These are phyloP conservation scores for Porphyrio hochstetteri DNA, from an alignment of 2,113 vertebrate species.

Conservation along the genomic window DNA sequence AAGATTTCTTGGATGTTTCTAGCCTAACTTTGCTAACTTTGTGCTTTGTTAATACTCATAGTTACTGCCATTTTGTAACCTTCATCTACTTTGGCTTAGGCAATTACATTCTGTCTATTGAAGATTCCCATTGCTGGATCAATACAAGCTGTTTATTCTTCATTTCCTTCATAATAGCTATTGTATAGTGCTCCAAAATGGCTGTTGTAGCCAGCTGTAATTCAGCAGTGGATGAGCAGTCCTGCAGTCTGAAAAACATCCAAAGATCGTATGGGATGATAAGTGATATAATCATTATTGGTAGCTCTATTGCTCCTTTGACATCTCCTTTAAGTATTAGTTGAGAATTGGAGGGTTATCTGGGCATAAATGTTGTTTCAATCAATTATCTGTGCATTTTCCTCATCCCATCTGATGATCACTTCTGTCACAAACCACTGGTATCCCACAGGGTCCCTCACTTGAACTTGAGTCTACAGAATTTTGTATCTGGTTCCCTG, in stretches of 20 bases:
- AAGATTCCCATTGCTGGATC: slow-evolving; percentile 21
- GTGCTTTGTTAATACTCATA: not conserved
- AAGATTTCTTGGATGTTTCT: not conserved
- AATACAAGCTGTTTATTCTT: slow-evolving; percentile 57
- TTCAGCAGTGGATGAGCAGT: not conserved
- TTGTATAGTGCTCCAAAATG: slow-evolving; percentile 3
- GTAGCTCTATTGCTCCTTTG: slow-evolving; percentile 41
- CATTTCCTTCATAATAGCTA: slow-evolving; percentile 37
- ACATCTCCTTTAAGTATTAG: slow-evolving; percentile 23
- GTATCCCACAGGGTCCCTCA: not conserved
- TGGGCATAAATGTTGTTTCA: not conserved
- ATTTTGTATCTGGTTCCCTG: not conserved
- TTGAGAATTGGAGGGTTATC: slow-evolving; percentile 15
- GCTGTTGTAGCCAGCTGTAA: not conserved
- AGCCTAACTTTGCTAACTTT: not conserved
- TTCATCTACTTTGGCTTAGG: not conserved
- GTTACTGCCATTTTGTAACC: not conserved
- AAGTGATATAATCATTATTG: slow-evolving; percentile 11
- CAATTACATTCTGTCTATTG: slow-evolving; percentile 3
- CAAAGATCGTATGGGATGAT: not conserved
- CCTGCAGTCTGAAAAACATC: slow-evolving; percentile 21
- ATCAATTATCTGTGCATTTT: slow-evolving; percentile 27
- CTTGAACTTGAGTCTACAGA: not conserved
- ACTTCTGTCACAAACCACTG: not conserved
- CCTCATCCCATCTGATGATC: not conserved